Conservation (phyloP, 2,113 vertebrate species). For the Amia ocellicauda region DNA sequence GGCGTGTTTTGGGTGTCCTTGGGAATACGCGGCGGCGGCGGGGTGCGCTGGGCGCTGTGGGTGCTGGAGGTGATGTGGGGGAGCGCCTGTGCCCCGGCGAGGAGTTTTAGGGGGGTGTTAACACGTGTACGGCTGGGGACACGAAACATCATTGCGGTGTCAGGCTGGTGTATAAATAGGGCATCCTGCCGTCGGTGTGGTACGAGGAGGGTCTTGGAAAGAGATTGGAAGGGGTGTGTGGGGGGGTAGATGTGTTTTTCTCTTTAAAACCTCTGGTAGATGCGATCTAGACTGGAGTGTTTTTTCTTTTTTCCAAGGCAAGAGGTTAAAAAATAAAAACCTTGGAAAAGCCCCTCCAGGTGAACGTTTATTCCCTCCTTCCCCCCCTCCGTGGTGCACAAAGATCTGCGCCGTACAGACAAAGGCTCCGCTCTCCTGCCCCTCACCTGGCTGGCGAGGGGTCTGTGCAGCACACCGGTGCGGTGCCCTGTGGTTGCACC, state of each 20-base stretch:
- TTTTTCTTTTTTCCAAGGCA: constrained; percentile 4
- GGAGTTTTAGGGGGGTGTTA: constrained; percentile 59
- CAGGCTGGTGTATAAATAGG: constrained; percentile 54
- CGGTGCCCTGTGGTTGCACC: no score
- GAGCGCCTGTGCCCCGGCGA: constrained; percentile 41
- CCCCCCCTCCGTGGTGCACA: no score
- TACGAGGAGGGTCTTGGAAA: constrained; percentile 6
- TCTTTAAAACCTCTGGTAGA: constrained; percentile 17
- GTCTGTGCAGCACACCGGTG: no score
- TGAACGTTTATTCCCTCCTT: constrained; percentile 1
- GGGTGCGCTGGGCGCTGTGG: constrained; percentile 44
- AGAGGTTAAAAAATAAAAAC: constrained; percentile 9
- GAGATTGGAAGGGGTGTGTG: constrained; percentile 22
- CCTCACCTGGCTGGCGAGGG: no score
- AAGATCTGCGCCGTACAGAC: no score
- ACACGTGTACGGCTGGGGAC: constrained; percentile 59
- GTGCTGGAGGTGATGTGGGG: constrained; percentile 58
- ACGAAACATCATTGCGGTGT: constrained; percentile 57
- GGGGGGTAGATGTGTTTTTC: constrained; percentile 14
- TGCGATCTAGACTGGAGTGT: neutral
- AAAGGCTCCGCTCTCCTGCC: no score
- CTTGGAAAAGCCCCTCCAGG: neutral
- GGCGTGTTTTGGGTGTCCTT: constrained; percentile 78
- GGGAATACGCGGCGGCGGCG: constrained; percentile 61
- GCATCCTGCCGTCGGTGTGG: constrained; percentile 42